Conservation (phyloP, 2,113 vertebrate species). For the Macquaria australasica region DNA sequence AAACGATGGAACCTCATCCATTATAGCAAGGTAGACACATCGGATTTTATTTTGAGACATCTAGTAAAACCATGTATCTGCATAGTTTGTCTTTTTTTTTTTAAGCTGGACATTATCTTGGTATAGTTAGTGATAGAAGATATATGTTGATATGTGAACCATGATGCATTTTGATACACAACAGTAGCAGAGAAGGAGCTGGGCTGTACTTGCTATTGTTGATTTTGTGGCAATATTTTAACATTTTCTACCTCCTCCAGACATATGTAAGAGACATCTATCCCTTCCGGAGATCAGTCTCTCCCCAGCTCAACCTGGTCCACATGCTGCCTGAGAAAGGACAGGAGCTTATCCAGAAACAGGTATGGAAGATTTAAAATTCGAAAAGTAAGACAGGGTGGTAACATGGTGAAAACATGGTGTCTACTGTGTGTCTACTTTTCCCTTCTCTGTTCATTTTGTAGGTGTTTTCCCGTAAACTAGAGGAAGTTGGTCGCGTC, state of each 20-base stretch:
- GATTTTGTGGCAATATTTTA: background rate
- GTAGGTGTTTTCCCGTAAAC: conserved; percentile 96
- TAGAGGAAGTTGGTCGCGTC: conserved; percentile 96
- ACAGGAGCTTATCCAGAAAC: conserved; percentile 98
- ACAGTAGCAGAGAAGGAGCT: background rate
- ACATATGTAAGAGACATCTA: conserved; percentile 98
- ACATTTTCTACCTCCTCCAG: conserved; percentile 75
- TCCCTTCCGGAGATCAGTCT: conserved; percentile 97
- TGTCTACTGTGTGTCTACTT: background rate
- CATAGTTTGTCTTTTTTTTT: no score
- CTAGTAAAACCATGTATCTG: no score
- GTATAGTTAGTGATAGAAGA: no score
- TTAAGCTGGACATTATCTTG: no score
- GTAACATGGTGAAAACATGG: background rate
- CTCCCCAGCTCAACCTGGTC: conserved; percentile 97
- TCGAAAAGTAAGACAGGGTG: background rate
- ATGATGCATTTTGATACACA: no score
- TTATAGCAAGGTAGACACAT: conserved; percentile 89
- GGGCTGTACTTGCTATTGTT: background rate
- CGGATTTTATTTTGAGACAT: background rate
- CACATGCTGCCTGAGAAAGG: conserved; percentile 98
- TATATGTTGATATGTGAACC: no score
- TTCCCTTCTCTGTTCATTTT: background rate
- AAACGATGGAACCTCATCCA: conserved; percentile 99
- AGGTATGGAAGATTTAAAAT: conserved; percentile 57